Conservation (phyloP, 2,888 invertebrate genomes). For the Ichneumoninae sp. region DNA sequence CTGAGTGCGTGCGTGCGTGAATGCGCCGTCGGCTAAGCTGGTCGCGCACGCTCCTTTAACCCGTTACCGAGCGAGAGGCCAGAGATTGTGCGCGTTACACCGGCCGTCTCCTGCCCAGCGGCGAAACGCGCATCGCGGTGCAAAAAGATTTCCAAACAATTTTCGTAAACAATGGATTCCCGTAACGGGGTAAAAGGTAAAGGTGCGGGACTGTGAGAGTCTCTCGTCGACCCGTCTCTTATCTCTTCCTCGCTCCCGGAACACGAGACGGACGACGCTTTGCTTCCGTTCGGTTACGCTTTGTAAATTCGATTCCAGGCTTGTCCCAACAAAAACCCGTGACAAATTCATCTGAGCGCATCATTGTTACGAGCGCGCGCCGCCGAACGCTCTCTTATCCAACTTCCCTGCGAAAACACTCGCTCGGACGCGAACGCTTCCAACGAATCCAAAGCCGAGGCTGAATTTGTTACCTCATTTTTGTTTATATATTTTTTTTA, state of each 20-base stretch:
- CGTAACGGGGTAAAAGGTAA: slow-evolving; percentile 42
- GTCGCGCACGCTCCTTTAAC: slow-evolving; percentile 37
- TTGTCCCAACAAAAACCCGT: slow-evolving; percentile 61
- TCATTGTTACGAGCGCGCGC: slow-evolving; percentile 51
- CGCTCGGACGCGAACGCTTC: background rate
- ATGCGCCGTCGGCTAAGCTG: background rate
- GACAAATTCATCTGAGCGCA: slow-evolving; percentile 66
- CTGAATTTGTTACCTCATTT: background rate
- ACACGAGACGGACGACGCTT: slow-evolving; percentile 41
- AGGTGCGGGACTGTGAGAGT: slow-evolving; percentile 12
- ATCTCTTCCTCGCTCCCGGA: slow-evolving; percentile 1
- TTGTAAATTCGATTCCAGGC: slow-evolving; percentile 62
- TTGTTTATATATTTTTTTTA: background rate
- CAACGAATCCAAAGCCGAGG: background rate
- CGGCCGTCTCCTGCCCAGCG: background rate
- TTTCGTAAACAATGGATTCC: slow-evolving; percentile 57
- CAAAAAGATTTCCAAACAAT: slow-evolving; percentile 54
- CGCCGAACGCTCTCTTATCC: slow-evolving; percentile 29
- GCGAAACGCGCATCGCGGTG: background rate
- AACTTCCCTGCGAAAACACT: slow-evolving; percentile 27
- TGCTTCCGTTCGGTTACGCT: slow-evolving; percentile 66
- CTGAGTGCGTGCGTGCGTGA: slow-evolving; percentile 29
- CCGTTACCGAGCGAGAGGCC: slow-evolving; percentile 51
- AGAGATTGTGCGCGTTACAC: slow-evolving; percentile 47
- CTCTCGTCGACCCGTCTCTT: background rate